Conservation (phyloP, 2,797 vertebrate genomes). For the Chromis chromis region DNA sequence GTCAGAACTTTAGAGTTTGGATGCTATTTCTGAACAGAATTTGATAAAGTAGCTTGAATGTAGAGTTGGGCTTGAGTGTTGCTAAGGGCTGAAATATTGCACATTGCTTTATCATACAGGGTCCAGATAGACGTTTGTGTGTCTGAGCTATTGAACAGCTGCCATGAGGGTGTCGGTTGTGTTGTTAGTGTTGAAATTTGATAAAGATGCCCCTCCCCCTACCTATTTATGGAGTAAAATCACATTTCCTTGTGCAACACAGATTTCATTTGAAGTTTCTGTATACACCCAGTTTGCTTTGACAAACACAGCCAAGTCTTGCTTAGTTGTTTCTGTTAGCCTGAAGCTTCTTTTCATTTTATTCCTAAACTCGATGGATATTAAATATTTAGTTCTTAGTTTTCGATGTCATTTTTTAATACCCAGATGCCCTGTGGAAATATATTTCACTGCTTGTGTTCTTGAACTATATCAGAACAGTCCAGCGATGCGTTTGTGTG, state of each 20-base stretch:
- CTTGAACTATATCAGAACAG: background rate
- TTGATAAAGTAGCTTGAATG: background rate
- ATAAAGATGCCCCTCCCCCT: background rate
- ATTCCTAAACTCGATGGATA: background rate
- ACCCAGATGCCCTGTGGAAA: background rate
- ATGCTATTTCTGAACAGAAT: slow-evolving; percentile 8
- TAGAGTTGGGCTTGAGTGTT: background rate
- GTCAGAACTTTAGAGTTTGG: background rate
- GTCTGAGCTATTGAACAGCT: background rate
- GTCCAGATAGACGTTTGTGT: slow-evolving; percentile 19
- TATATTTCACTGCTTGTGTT: background rate
- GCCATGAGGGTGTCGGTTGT: background rate
- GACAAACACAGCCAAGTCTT: background rate
- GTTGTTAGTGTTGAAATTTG: slow-evolving; percentile 1
- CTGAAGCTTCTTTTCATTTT: background rate
- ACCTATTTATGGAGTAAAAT: background rate
- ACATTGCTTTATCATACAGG: slow-evolving; percentile 19
- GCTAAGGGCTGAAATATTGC: background rate
- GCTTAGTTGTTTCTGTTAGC: background rate
- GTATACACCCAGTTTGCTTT: background rate
- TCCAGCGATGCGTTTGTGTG: background rate
- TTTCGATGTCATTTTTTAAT: background rate
- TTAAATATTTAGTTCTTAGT: background rate
- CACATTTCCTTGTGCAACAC: background rate
- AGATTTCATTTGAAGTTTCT: background rate